Conservation (phyloP, 2,113 vertebrate genomes). For the Actinemys pallida region DNA sequence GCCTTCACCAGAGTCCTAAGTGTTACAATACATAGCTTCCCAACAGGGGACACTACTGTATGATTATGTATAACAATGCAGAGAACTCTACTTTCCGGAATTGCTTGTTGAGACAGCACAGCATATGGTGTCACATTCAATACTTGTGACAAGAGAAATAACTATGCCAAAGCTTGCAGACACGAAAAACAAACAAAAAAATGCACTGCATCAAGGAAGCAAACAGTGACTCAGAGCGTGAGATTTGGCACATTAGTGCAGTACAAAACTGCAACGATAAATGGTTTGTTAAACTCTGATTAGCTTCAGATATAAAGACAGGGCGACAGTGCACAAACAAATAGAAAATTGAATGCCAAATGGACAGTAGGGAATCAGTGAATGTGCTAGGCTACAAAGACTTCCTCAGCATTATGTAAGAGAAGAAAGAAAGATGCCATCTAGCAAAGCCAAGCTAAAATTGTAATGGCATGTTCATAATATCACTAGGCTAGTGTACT, state of each 20-base stretch:
- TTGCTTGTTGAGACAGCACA: not conserved
- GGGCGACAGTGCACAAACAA: not conserved
- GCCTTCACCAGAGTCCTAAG: not conserved
- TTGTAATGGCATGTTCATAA: not conserved
- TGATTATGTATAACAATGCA: not conserved
- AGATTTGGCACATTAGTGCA: not conserved
- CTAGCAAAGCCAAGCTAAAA: not conserved
- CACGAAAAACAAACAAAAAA: not conserved
- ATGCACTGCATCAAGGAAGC: not conserved
- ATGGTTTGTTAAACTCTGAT: not conserved
- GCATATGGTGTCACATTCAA: not conserved
- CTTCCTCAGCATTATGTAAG: not conserved
- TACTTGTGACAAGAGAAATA: not conserved
- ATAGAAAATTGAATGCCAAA: not conserved
- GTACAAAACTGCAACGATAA: not conserved
- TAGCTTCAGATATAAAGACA: not conserved
- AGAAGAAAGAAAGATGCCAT: not conserved
- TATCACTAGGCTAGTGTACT: not conserved
- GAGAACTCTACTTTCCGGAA: not conserved
- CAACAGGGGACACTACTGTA: not conserved
- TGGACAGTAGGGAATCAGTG: not conserved
- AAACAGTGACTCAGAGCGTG: not conserved
- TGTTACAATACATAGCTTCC: not conserved
- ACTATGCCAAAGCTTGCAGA: not conserved
- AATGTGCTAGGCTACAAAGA: not conserved